Base-by-base conservation (phyloP, 2,888 invertebrate genomes). In the Labia minor region DNA sequence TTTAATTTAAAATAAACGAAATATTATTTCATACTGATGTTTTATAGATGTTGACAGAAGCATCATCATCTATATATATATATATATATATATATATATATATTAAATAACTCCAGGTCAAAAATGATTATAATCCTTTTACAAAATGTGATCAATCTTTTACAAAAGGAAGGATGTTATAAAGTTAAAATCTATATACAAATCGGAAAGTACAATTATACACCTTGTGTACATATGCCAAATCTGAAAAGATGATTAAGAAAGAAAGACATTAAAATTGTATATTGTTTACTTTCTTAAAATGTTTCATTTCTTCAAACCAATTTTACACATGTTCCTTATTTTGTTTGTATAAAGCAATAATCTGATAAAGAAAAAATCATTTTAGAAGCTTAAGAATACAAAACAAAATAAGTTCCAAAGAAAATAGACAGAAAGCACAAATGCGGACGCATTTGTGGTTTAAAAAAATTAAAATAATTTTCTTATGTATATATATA, bases 91-190 rank as follows among this genome's bases (percentile, higher is more conserved):
- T n/a, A n/a, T n/a, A n/a, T n/a, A n/a, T n/a, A n/a, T n/a, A 2
- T 49, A 8, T 11, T 49, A 49, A 49, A 49, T 49, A 49, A 49
- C 2, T 49, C 49, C 49, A 49, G 6, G 49, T 10, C 49, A 49
- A 49, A 8, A n/a, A 11, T n/a, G 14, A 26, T 6, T 26, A 26
- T 6, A 26, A 49, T 49, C 16, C 49, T 49, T 49, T 49, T 49
- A 49, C 49, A 49, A 49, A 49, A 49, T n/a, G 49, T 49, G 49
- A 14, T 49, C n/a, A 49, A 49, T 49, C 8, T 26, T 14, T 49
- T 49, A 49, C 49, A 49, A 49, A 49, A 49, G 49, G 49, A 49
- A 49, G 49, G 49, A 49, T 49, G 49, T 49, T 49, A 49, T n/a
- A 49, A 16, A 49, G 49, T 49, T 49, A 49, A 49, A 49, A 49